These are phyloP conservation scores for Perizoma affinitatum DNA, from an alignment of 2,888 invertebrate genomes.

Conservation along the genomic window DNA sequence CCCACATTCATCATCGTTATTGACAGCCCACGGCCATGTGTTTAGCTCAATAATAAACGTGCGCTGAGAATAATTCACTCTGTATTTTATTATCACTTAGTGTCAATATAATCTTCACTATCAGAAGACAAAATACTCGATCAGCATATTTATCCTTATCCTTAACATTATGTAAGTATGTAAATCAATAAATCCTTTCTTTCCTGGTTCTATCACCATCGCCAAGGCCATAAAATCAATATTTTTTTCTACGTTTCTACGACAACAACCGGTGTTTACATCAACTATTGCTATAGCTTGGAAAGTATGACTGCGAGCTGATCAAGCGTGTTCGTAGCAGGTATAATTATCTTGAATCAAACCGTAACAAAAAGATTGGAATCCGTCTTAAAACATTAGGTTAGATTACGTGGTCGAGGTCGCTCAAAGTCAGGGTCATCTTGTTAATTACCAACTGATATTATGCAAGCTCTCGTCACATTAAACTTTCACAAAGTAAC, in stretches of 20 bases:
- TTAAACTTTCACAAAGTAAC: too few relatives aligned
- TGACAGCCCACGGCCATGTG: conserved; percentile 14
- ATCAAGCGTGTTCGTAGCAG: conserved; percentile 1
- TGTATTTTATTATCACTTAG: neutral
- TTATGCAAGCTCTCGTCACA: conserved; percentile 6
- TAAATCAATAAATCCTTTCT: too few relatives aligned
- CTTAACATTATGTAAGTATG: too few relatives aligned
- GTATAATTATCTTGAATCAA: conserved; percentile 17
- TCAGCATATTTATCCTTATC: too few relatives aligned
- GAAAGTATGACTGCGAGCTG: neutral
- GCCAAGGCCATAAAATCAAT: too few relatives aligned
- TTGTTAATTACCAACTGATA: conserved; percentile 3
- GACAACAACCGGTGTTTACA: too few relatives aligned
- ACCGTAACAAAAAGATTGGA: conserved; percentile 35
- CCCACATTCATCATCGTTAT: conserved; percentile 14
- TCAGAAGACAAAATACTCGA: too few relatives aligned
- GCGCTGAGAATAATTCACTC: neutral
- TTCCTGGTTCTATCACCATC: too few relatives aligned
- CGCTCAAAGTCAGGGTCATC: conserved; percentile 55
- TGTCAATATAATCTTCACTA: neutral
- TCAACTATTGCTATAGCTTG: neutral
- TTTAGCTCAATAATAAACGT: conserved; percentile 3
- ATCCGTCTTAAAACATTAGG: conserved; percentile 35
- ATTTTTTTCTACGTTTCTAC: too few relatives aligned
- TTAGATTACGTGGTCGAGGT: conserved; percentile 43